Evolutionary conservation across 2,888 invertebrate genomes (phyloP).

Genomic region (Brenthis daphne): DNA sequence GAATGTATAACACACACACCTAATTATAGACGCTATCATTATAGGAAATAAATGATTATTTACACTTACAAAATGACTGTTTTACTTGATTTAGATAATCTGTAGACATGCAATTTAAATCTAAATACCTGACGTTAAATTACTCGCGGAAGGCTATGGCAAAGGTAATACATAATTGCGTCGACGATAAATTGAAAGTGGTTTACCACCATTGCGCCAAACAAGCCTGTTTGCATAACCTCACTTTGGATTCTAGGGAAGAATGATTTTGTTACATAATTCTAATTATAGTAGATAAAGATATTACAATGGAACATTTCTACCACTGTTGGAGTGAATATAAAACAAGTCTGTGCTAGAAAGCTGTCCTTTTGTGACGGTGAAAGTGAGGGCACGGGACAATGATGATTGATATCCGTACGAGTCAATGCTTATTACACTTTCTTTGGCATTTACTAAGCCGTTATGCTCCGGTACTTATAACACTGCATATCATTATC

Average conservation of each 20-base stretch:
- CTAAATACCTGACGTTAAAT: constrained; percentile 25
- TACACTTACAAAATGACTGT: constrained; percentile 7
- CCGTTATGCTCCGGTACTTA: constrained; percentile 11
- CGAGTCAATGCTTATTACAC: constrained; percentile 46
- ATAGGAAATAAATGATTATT: constrained; percentile 9
- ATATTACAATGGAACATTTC: not conserved
- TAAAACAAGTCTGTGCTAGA: constrained; percentile 58
- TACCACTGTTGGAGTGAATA: constrained; percentile 35
- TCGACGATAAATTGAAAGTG: constrained; percentile 42
- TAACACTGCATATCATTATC: not conserved
- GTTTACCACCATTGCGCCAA: constrained; percentile 33
- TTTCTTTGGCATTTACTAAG: constrained; percentile 50
- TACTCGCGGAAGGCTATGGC: constrained; percentile 28
- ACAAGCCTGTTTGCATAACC: constrained; percentile 40
- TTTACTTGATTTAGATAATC: constrained; percentile 22
- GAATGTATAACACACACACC: not conserved
- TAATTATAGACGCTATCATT: not conserved
- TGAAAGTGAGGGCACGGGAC: constrained; percentile 56
- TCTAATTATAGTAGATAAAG: not conserved
- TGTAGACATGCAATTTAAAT: constrained; percentile 24
- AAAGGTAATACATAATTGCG: constrained; percentile 31
- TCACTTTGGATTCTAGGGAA: constrained; percentile 37
- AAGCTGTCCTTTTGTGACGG: constrained; percentile 69
- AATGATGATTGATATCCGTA: constrained; percentile 57
- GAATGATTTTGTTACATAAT: constrained; percentile 27